These are phyloP conservation scores for Drosophila burlai DNA, from an alignment of 1,140 invertebrate species.

Conservation along the genomic window DNA sequence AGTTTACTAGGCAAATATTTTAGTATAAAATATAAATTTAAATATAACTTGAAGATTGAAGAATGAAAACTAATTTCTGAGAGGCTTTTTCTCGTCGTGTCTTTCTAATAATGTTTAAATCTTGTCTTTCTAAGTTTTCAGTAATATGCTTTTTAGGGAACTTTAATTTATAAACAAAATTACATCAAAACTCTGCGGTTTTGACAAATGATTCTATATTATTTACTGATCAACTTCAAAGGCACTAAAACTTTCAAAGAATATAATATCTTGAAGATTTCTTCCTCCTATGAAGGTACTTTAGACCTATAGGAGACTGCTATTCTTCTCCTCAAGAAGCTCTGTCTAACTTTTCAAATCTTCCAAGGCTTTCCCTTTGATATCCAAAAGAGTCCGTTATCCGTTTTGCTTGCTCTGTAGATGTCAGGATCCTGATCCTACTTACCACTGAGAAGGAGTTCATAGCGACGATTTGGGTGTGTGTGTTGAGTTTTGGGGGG, in stretches of 20 bases:
- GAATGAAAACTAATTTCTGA: no score
- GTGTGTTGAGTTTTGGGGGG: conserved; percentile 73
- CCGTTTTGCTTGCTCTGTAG: conserved; percentile 1
- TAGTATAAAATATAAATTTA: background rate
- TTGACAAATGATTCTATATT: background rate
- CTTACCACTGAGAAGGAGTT: conserved; percentile 85
- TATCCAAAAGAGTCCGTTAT: conserved; percentile 5
- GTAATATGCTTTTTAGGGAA: background rate
- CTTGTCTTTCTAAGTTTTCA: background rate
- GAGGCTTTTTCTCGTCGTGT: accelerated
- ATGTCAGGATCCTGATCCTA: conserved; percentile 25
- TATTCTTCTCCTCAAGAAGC: background rate
- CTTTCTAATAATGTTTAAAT: background rate
- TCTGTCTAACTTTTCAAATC: background rate
- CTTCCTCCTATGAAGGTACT: background rate
- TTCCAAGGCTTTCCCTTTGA: background rate
- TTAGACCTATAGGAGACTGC: background rate
- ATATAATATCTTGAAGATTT: background rate
- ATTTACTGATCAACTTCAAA: background rate
- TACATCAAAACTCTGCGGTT: background rate
- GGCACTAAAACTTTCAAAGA: background rate
- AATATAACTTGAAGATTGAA: background rate
- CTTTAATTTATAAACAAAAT: background rate
- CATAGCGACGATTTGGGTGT: conserved; percentile 82
- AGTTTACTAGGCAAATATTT: background rate